These are phyloP conservation scores for Pseudonaja textilis DNA, from an alignment of 2,113 vertebrate genomes.

Conservation along the genomic window DNA sequence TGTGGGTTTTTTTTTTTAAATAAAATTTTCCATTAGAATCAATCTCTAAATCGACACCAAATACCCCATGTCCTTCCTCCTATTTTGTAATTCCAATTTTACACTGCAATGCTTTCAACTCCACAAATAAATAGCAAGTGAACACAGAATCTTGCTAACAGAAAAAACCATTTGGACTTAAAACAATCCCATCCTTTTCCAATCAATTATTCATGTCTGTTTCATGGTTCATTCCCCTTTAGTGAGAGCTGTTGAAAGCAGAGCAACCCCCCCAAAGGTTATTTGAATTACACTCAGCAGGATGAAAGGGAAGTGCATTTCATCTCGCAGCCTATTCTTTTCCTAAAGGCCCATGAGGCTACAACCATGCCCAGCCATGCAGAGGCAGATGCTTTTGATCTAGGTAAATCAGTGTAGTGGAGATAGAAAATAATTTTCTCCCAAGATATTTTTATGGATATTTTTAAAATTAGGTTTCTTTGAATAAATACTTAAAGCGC, in stretches of 20 bases:
- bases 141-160: not conserved
- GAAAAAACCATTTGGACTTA: not conserved
- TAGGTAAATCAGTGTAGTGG: not conserved
- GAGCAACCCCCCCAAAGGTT: not conserved
- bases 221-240: not conserved
- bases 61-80: not conserved
- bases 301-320: not conserved
- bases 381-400: not conserved
- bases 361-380: not conserved
- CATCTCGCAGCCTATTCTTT: not conserved
- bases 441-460: not conserved
- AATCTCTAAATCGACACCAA: not conserved
- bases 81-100: not conserved
- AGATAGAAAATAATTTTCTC: not conserved
- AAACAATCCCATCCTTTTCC: not conserved
- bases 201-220: not conserved
- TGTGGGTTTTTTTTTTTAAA: not conserved
- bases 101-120: not conserved
- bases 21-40: not conserved
- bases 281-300: not conserved
- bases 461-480: not conserved
- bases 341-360: not conserved
- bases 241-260: not conserved
- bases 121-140: not conserved
- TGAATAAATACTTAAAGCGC: not conserved